Base-by-base conservation (phyloP, 35 echinoderm and acorn worm genomes). In the Hemicentrotus pulcherrimus region DNA sequence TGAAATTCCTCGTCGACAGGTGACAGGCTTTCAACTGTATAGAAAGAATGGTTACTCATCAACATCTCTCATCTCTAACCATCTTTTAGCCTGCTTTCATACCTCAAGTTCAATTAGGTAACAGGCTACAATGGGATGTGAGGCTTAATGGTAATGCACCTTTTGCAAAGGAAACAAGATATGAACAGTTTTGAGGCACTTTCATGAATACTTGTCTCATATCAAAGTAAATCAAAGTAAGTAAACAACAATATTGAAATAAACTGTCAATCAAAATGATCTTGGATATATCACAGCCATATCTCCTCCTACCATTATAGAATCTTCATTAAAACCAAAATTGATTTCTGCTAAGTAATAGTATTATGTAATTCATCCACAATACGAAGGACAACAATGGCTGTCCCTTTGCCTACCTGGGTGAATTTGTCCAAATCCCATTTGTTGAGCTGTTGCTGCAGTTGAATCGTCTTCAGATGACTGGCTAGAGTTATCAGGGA, bases 391-490 rank as follows among this genome's bases (percentile, higher is more conserved):
- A n/a, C 24, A 78, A 5, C 24, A 78, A 8, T 28, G 65, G 7
- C 24, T 78, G 19, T 6, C 19, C 19, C 18, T 78, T 22, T 28
- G 18, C 88, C 33, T 90, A 90, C 88, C 88, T 90, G 98, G 95
- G 95, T 99, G 97, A 24, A 99, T 95, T 10, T 97, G 96, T 47
- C 96, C 96, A 94, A 99, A 99, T 24, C 96, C 96, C 48, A 99
- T 94, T 61, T 94, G 96, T 11, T 95, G 94, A 47, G 97, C 96
- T n/a, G 91, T 91, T 90, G 95, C 95, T 30, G 96, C 95, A 19
- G 47, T 86, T 22, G 88, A 31, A 7, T 96, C 97, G 28, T 98
- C 97, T 47, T 94, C 94, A 4, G 91, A 93, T 47, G 91, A 47
- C 30, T 47, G 91, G 48, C 91, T 93, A 4, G 12, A 46, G 15